Conservation (phyloP, 2,888 invertebrate genomes). For the Bellardia bayeri region DNA sequence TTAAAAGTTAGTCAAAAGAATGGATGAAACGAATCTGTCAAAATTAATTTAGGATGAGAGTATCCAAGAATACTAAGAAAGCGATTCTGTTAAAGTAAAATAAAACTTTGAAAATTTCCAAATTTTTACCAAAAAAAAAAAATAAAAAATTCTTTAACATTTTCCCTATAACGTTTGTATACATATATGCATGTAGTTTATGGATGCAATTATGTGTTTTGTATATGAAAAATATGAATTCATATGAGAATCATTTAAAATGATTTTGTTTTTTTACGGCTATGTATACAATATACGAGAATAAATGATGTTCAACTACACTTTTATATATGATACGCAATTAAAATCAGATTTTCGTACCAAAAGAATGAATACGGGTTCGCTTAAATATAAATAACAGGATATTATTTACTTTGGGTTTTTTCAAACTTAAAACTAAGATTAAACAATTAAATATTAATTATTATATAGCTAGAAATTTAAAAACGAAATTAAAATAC, state of each 20-base stretch:
- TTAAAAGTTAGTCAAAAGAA: too few species aligned
- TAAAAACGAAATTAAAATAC: background rate
- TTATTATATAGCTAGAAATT: background rate
- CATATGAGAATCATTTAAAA: constrained; percentile 16
- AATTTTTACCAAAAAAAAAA: constrained; percentile 20
- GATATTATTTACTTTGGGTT: constrained; percentile 9
- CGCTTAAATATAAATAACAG: constrained; percentile 56
- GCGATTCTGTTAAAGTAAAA: too few species aligned
- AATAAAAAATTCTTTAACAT: constrained; percentile 18
- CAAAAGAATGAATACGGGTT: constrained; percentile 52
- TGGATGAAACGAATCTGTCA: too few species aligned
- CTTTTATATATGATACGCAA: constrained; percentile 75
- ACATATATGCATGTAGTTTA: constrained; percentile 5
- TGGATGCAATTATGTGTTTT: constrained; percentile 2
- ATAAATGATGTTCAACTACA: constrained; percentile 39
- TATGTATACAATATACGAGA: background rate
- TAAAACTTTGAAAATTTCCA: background rate
- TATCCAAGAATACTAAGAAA: too few species aligned
- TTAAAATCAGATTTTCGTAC: constrained; percentile 46
- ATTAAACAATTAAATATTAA: background rate
- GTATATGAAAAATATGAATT: constrained; percentile 5
- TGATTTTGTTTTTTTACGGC: background rate
- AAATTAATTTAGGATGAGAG: too few species aligned
- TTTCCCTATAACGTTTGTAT: constrained; percentile 38
- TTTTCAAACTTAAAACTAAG: background rate